Evolutionary conservation across 2,888 invertebrate species (phyloP), one percentile per base, ranked within the genome.

Genomic region (Cheilosia impressa): DNA sequence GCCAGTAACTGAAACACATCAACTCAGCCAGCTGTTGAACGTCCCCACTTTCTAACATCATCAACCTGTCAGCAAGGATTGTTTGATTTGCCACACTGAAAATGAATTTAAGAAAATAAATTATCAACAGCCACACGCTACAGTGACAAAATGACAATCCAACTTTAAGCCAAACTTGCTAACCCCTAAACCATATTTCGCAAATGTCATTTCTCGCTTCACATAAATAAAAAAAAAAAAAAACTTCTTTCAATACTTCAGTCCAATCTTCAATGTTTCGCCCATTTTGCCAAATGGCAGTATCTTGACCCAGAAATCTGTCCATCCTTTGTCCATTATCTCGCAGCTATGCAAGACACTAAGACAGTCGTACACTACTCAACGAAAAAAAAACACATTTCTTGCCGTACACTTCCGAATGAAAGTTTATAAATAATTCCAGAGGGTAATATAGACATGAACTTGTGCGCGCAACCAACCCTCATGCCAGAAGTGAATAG

Each of bases 341-440:
- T 76, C 66, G 63, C 53, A 69, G 80, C 81, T 81, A 69, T 73
- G 76, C 81, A 81, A 81, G 81, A 68, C 76, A 75, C 63, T 76
- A 76, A 81, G 81, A 50, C 76, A 76, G 68, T 81, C 75, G 75
- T 81, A 75, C 63, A 69, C 63, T 76, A 19, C 41, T 60, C 50
- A 43, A 43, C 13, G 34, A 43, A 13, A 27, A 53, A 78, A 52
- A 68, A 62, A 65, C 38, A 63, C 50, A 68, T 77, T 82, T 77
- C 77, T 66, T 47, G 71, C 58, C 65, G 71, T 77, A 77, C 68
- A 68, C 72, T 83, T 68, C 68, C 43, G 73, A 73, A 84, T 10
- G 63, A 68, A 75, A 75, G 73, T 84, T 84, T 79, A 84, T 84
- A 84, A 84, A 84, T 84, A 84, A 84, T 84, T 84, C 69, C 65